Conservation (phyloP, 2,888 invertebrate species). For the Coremacera marginata region DNA sequence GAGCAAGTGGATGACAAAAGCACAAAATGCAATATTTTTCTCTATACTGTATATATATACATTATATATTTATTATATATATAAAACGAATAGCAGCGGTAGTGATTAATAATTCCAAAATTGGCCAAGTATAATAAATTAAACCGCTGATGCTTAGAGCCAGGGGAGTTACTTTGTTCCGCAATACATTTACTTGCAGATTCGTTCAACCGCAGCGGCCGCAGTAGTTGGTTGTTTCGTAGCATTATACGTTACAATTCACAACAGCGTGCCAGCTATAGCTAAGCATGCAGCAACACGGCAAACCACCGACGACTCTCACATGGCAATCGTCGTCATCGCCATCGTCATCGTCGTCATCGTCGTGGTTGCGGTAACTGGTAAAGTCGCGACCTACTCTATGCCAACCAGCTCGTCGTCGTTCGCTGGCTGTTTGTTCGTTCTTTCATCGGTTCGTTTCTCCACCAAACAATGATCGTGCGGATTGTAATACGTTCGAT, state of each 20-base stretch:
- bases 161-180: conserved; percentile 4
- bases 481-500: neutral
- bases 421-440: conserved; percentile 1
- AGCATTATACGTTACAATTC: neutral
- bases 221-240: neutral
- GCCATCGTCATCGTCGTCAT: no score
- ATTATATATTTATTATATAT: neutral
- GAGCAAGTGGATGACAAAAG: no score
- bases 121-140: conserved; percentile 21
- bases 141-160: neutral
- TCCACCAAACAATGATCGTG: conserved; percentile 13
- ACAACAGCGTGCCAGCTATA: neutral
- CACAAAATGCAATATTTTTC: neutral
- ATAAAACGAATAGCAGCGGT: neutral
- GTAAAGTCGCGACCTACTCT: conserved; percentile 30
- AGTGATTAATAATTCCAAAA: neutral
- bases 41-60: neutral
- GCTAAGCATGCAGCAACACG: conserved; percentile 16
- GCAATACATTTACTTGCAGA: neutral
- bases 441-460: conserved; percentile 1
- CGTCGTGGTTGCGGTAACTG: conserved; percentile 17
- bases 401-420: conserved; percentile 18
- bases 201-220: conserved; percentile 15
- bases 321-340: conserved; percentile 7
- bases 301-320: conserved; percentile 10